These are phyloP conservation scores for Ciconia boyciana DNA, from an alignment of 2,113 vertebrate genomes.

Conservation along the genomic window DNA sequence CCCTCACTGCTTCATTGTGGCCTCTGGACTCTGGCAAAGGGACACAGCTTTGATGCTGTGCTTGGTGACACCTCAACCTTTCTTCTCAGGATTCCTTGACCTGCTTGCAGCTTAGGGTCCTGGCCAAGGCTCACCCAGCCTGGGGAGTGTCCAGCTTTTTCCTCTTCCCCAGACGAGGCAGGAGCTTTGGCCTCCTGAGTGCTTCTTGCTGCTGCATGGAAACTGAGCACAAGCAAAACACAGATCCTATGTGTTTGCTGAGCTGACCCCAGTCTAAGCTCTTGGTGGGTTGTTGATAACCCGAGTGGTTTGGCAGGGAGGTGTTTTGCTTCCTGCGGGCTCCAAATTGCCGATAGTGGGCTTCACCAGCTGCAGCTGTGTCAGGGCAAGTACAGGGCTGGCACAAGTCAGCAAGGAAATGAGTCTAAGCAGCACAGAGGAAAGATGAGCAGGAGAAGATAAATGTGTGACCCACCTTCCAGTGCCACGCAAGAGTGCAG, in stretches of 20 bases:
- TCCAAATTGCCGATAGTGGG: neutral
- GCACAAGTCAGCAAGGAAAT: neutral
- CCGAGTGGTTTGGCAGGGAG: neutral
- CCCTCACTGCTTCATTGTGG: neutral
- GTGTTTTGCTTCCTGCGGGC: neutral
- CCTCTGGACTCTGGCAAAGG: neutral
- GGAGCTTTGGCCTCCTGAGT: neutral
- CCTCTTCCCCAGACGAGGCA: neutral
- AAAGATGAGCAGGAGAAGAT: neutral
- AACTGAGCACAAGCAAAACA: neutral
- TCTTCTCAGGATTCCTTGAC: neutral
- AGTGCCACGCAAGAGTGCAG: neutral
- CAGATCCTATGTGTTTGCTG: accelerated
- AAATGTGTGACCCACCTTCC: neutral
- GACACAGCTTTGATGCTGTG: neutral
- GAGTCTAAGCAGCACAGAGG: neutral
- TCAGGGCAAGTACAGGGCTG: neutral
- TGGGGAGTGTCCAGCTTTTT: neutral
- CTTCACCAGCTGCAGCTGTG: neutral
- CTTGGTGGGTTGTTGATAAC: neutral
- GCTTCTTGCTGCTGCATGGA: neutral
- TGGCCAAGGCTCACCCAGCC: neutral
- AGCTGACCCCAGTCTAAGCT: neutral
- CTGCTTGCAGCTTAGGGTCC: neutral
- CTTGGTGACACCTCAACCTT: neutral